These are phyloP conservation scores for Arvicanthis niloticus DNA, from an alignment of 2,113 vertebrate genomes.

Conservation along the genomic window DNA sequence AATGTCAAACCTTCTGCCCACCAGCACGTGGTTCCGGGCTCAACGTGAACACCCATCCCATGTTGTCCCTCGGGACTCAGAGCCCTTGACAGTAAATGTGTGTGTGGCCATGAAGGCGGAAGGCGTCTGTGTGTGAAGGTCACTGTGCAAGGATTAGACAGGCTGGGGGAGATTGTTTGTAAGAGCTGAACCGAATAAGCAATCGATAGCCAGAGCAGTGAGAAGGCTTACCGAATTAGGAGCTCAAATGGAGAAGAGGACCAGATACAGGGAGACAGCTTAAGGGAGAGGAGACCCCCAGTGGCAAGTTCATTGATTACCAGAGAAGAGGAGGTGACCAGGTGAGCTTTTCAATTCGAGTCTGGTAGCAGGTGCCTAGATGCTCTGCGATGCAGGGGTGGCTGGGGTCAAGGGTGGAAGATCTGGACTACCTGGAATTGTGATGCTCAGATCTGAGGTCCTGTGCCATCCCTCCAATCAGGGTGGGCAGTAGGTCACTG, in stretches of 20 bases:
- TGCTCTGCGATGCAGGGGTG: accelerated
- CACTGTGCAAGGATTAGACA: not conserved
- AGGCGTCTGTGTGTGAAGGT: not conserved
- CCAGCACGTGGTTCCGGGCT: not conserved
- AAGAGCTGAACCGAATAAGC: not conserved
- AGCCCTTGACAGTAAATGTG: accelerated
- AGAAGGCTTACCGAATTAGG: not conserved
- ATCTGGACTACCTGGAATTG: accelerated
- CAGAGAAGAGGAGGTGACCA: not conserved
- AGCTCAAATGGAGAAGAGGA: not conserved
- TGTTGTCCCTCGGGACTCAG: accelerated
- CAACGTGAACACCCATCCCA: not conserved
- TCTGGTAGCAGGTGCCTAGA: accelerated
- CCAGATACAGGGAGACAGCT: too few relatives aligned
- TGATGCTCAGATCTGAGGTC: not conserved
- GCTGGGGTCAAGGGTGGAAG: not conserved
- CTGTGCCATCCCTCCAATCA: accelerated
- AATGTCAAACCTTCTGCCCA: not conserved
- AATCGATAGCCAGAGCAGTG: not conserved
- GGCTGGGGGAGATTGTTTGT: not conserved
- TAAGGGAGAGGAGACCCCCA: not conserved
- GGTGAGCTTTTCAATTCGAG: not conserved
- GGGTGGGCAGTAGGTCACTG: accelerated
- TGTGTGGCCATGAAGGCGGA: accelerated
- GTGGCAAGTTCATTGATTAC: not conserved